Conservation (phyloP, 1,140 invertebrate genomes). For the Steinernema feltiae region DNA sequence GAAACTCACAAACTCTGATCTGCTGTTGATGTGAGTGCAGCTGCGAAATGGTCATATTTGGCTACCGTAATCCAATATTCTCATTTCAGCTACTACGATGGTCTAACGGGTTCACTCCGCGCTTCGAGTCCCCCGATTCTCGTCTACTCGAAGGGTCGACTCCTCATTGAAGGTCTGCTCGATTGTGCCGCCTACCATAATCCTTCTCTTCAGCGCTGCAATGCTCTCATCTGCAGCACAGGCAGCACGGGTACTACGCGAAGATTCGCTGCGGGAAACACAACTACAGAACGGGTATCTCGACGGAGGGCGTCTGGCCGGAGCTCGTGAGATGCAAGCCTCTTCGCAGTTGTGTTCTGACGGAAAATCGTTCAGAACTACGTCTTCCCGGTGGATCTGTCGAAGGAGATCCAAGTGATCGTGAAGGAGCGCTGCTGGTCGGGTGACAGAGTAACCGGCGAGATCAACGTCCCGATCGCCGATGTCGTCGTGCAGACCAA, state of each 20-base stretch:
- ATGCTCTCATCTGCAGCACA: background rate
- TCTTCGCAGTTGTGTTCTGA: background rate
- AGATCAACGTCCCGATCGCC: background rate
- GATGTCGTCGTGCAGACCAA: constrained; percentile 1
- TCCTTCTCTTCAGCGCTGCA: background rate
- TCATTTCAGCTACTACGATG: constrained; percentile 2
- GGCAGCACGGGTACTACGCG: background rate
- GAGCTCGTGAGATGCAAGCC: background rate
- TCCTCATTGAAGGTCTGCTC: background rate
- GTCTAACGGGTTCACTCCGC: background rate
- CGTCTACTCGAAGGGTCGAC: background rate
- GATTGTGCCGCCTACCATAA: background rate
- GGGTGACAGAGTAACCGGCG: background rate
- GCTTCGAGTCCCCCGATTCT: constrained; percentile 1
- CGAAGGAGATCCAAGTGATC: background rate
- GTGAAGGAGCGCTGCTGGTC: constrained; percentile 5
- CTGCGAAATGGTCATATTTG: no score
- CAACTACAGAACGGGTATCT: constrained; percentile 12
- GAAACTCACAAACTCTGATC: no score
- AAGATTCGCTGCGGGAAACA: constrained; percentile 1
- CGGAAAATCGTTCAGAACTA: background rate
- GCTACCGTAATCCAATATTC: background rate
- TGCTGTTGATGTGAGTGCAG: background rate
- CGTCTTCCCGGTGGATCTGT: background rate
- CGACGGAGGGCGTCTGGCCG: background rate